A percentile compares a stretch with the other conserved stretches of the same genome.
phyloP scores from a whole-genome alignment of 2,113 vertebrate genomes.

The Austrofundulus limnaeus region DNA sequence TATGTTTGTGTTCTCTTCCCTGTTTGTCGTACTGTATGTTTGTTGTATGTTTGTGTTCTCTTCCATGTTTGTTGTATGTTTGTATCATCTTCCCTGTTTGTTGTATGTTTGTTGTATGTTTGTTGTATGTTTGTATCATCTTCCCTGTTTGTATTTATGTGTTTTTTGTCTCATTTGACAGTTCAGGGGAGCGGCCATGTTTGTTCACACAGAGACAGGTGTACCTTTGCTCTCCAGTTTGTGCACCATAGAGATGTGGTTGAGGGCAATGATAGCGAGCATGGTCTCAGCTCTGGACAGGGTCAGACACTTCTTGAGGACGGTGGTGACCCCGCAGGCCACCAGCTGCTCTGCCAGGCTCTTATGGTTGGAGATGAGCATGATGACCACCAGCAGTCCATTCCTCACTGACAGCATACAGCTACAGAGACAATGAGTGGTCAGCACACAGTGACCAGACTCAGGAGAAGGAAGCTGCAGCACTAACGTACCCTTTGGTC shows the following conservation, averaged over 20 bases:
- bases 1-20: no score
- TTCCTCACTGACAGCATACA: conserved; percentile 83
- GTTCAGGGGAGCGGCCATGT: no score
- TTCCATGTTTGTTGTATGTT: no score
- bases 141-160: no score
- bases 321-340: conserved; percentile 73
- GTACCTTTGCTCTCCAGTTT: conserved; percentile 77
- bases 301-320: conserved; percentile 79
- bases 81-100: no score
- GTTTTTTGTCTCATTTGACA: no score
- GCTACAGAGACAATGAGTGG: conserved; percentile 62
- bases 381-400: conserved; percentile 87
- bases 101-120: no score
- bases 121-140: no score
- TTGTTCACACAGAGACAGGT: no score
- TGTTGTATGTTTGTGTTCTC: no score
- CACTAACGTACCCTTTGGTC: conserved; percentile 77
- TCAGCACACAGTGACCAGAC: accelerated
- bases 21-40: no score
- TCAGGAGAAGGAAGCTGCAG: accelerated
- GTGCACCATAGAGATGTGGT: conserved; percentile 84
- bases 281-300: conserved; percentile 73
- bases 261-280: conserved; percentile 84
- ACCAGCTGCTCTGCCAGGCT: conserved; percentile 88
- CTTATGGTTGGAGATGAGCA: conserved; percentile 87